Evolutionary conservation across 2,888 invertebrate species (phyloP), one percentile per base, ranked within the genome.

Genomic region (Andrena hattorfiana): DNA sequence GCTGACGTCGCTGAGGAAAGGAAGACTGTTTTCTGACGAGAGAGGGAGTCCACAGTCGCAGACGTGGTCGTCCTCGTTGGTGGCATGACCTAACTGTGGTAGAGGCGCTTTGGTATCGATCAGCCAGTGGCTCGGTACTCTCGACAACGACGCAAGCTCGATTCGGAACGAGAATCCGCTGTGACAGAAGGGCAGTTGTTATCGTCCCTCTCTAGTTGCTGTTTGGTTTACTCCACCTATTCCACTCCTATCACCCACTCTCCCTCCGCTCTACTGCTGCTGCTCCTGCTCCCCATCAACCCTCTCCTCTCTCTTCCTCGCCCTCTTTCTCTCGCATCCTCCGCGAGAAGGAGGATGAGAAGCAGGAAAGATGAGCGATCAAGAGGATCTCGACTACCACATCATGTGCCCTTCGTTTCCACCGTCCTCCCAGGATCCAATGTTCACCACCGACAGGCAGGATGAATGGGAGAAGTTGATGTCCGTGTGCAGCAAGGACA

Each of bases 351-450:
- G 81, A 84, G 72, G 78, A 84, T 79, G 72, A 77, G 74, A 62
- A 72, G 67, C 77, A 69, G 80, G 28, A 69, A 90, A 85, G 86
- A 92, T 89, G 91, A 88, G 85, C 72, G 89, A 92, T 56, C 89
- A 90, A 77, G 96, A 96, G 91, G 94, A 95, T 54, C 91, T 96
- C 87, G 96, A 96, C 87, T 96, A 96, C 93, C 95, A 95, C 91
- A 95, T 96, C 62, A 96, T 95, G 90, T 96, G 96, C 90, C 96
- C 96, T 88, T 95, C 95, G 42, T 95, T 94, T 90, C 95, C 94
- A 87, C 93, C 93, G 68, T 87, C 90, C 1, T 87, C 90, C 67
- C 91, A 89, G 75, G 89, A 90, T 30, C 76, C 88, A 26, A 80
- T 90, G 51, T 62, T 84, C 68, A 71, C 76, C 64, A 77, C 80